Conservation (phyloP, 1,140 invertebrate genomes). For the Drosophila kurseongensis region DNA sequence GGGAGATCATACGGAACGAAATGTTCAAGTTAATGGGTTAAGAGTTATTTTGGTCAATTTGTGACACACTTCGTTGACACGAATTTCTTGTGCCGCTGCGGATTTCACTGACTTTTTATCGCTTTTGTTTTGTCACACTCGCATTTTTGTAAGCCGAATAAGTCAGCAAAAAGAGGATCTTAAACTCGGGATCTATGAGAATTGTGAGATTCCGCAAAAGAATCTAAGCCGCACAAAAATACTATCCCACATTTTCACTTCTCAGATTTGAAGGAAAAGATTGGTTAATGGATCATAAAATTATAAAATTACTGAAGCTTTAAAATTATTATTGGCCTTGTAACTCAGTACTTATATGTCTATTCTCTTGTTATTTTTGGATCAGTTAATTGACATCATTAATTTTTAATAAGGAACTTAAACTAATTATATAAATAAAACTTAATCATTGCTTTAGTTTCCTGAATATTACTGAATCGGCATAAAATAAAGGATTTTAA, state of each 20-base stretch:
- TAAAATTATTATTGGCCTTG: too few relatives aligned
- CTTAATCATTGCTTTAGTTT: background rate
- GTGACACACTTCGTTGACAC: constrained; percentile 71
- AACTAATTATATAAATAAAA: too few relatives aligned
- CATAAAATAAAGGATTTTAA: background rate
- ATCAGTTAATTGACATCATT: too few relatives aligned
- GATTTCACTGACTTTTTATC: constrained; percentile 33
- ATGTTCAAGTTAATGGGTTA: constrained; percentile 60
- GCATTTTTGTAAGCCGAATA: constrained; percentile 13
- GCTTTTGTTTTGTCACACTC: constrained; percentile 21
- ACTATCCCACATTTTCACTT: too few relatives aligned
- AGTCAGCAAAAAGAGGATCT: background rate
- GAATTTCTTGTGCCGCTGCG: constrained; percentile 29
- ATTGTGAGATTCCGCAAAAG: background rate
- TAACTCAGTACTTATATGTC: too few relatives aligned
- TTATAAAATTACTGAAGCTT: too few relatives aligned
- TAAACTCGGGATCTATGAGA: background rate
- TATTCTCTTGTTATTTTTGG: too few relatives aligned
- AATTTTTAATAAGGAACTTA: too few relatives aligned
- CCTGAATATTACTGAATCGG: background rate
- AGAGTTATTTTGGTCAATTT: constrained; percentile 71
- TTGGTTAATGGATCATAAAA: too few relatives aligned
- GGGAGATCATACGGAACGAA: constrained; percentile 49
- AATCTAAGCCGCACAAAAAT: too few relatives aligned
- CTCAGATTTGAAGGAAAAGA: too few relatives aligned